Base-by-base conservation (phyloP, 2,113 vertebrate genomes). In the Nymphicus hollandicus region DNA sequence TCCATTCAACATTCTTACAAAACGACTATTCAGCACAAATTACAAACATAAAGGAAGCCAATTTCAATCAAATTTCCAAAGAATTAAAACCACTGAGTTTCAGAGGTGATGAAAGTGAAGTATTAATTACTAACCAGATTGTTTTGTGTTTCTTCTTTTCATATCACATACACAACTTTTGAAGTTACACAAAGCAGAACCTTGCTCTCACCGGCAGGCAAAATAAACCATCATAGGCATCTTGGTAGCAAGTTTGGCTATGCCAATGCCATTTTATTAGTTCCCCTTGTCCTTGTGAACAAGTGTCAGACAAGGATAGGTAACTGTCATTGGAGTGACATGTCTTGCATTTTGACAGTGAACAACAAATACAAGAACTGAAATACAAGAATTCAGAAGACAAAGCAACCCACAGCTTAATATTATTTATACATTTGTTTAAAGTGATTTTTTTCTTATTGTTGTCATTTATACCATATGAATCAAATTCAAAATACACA, bases 121-220 rank as follows among this genome's bases (percentile, higher is more conserved):
- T 84, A 28, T 44, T 86, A 60, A 68, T 71, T 78, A 35, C 31
- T 68, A 58, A 73, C 20, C 13, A 64, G 44, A n/a, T 70, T 82
- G 28, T 9, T 63, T 53, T 7, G 9, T 15, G 10, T 49, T 86
- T 31, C 37, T 81, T 78, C 76, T 86, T 44, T 74, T 84, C 22
- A 2, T 64, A 29, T 46, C 1, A 0, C 8, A 68, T 60, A 64
- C 39, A 23, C 0, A 0, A 5, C 10, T 72, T 29, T 78, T 79
- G 37, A 50, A 89, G 46, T 64, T 68, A 52, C 14, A 15, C 5
- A 46, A 7, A 11, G 13, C 24, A 74, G 47, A 27, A 0, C 2
- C 20, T 56, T 87, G 25, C 20, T 76, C 7, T 69, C 19, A 0
- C 23, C 73, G 37, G 13, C 4, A 9, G 25, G 58, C 31, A 55